phyloP scores from a whole-genome alignment of 2,113 vertebrate genomes.

The Erythrocebus patas region DNA sequence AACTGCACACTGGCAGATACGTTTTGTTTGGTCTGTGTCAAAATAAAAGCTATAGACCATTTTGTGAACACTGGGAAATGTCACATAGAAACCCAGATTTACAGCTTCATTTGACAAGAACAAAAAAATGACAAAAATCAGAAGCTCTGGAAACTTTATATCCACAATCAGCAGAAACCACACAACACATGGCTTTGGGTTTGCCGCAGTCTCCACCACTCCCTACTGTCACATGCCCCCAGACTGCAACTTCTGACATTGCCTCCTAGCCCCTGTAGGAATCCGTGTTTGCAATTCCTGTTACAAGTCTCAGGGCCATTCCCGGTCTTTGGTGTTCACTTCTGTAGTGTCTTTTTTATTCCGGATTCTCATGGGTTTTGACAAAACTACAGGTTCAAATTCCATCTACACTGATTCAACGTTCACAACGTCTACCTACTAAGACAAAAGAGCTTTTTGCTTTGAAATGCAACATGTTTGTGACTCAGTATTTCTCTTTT shows the following conservation, averaged over 20 bases:
- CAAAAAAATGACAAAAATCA: neutral
- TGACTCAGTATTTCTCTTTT: neutral
- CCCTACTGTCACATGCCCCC: neutral
- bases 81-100: neutral
- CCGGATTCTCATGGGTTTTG: neutral
- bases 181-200: neutral
- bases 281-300: neutral
- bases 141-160: neutral
- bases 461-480: neutral
- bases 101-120: neutral
- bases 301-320: neutral
- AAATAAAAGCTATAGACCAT: neutral
- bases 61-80: neutral
- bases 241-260: neutral
- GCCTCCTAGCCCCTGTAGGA: too few species aligned
- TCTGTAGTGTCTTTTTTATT: neutral
- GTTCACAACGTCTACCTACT: fast-evolving
- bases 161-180: neutral
- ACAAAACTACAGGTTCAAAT: neutral
- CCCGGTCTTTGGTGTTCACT: neutral
- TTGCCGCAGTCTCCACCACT: neutral
- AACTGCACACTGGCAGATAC: neutral
- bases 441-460: neutral
- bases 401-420: neutral
- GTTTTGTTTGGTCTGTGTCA: neutral